Evolutionary conservation across 2,797 vertebrate species (phyloP).

Genomic region (Loris lydekkerianus): DNA sequence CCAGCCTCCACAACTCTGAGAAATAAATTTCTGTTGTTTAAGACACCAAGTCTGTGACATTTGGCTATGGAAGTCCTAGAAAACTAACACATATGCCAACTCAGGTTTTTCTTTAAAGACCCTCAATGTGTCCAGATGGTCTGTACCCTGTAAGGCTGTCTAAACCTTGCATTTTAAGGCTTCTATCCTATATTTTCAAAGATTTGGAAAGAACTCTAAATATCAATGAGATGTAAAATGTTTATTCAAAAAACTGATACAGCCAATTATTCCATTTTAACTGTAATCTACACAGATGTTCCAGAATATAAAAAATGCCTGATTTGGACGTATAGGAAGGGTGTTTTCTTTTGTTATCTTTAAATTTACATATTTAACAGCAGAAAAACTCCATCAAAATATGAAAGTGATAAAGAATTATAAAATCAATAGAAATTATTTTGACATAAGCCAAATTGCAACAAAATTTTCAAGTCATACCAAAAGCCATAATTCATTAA

Average conservation of each 20-base stretch:
- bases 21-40: neutral
- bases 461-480: neutral
- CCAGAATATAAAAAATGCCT: neutral
- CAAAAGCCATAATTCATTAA: neutral
- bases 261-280: constrained; percentile 13
- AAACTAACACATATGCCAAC: neutral
- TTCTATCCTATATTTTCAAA: constrained; percentile 13
- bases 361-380: neutral
- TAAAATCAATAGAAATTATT: constrained; percentile 50
- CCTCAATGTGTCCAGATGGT: neutral
- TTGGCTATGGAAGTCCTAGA: neutral
- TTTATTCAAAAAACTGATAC: neutral
- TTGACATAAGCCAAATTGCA: constrained; percentile 14
- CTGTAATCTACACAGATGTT: neutral
- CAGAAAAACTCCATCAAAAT: constrained; percentile 16
- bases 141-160: neutral
- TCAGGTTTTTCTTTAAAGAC: constrained; percentile 20
- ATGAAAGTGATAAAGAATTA: constrained; percentile 3
- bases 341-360: neutral
- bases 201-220: neutral
- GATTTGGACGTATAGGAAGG: neutral
- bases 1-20: neutral
- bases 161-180: constrained; percentile 5
- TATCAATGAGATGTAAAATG: neutral
- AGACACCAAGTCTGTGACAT: neutral